These are phyloP conservation scores for Diploptera punctata DNA, from an alignment of 2,888 invertebrate species.

Conservation along the genomic window DNA sequence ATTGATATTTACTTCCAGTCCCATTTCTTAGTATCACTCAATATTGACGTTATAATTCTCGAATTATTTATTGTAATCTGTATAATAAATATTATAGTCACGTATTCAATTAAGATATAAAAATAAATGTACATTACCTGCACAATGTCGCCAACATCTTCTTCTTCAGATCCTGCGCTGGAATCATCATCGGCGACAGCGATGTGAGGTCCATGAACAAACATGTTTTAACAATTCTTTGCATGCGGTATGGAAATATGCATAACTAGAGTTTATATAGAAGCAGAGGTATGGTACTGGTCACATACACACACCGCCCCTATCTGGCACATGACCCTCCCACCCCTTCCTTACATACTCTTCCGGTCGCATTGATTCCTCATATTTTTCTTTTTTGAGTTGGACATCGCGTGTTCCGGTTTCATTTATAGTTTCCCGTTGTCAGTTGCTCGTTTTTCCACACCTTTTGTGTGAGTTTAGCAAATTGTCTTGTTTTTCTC, in stretches of 20 bases:
- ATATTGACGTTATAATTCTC: too few species aligned
- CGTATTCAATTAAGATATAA: not conserved
- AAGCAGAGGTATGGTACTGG: not conserved
- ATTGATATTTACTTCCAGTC: too few species aligned
- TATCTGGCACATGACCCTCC: not conserved
- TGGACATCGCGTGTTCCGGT: not conserved
- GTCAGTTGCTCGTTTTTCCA: not conserved
- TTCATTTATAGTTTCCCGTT: not conserved
- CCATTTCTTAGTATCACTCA: too few species aligned
- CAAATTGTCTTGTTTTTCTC: too few species aligned
- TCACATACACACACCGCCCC: constrained; percentile 14
- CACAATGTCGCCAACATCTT: constrained; percentile 34
- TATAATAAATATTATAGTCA: too few species aligned
- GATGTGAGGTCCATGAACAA: constrained; percentile 34
- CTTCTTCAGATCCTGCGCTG: constrained; percentile 7
- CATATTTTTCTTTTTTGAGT: not conserved
- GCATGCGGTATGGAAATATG: too few species aligned
- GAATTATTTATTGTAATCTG: too few species aligned
- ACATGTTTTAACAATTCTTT: too few species aligned
- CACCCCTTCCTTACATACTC: not conserved
- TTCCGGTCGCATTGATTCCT: not conserved
- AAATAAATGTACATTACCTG: constrained; percentile 31
- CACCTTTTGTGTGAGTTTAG: too few species aligned
- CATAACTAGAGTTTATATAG: too few species aligned
- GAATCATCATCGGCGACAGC: constrained; percentile 7